Evolutionary conservation across 2,113 vertebrate species (phyloP), one percentile per base, ranked within the genome.

Genomic region (Pholis gunnellus): DNA sequence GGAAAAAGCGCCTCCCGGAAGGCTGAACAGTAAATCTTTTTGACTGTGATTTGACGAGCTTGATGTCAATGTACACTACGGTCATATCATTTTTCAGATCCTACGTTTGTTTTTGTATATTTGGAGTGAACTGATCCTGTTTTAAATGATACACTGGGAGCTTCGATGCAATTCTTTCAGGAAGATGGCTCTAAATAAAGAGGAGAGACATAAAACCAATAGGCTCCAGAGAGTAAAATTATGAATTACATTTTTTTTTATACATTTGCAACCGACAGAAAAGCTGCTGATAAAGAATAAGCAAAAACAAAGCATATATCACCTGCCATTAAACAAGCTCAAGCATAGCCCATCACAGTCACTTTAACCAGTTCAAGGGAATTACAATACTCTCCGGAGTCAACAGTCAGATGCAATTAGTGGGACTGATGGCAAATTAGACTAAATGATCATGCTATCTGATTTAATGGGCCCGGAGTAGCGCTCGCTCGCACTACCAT

Each of bases 401-500:
- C 85, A 61, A 78, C 88, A 92, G 92, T 94, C 94, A 92, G 82
- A 92, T 90, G 84, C 92, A 92, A 95, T 95, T 93, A 95, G 91
- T 70, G 82, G 71, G 84, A 93, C 88, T 90, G 93, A 95, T 92
- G 91, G 92, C 87, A 92, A 95, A 95, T 95, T 94, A 94, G 85
- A 89, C 73, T 77, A 92, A 93, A 94, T 92, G 86, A 93, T 92
- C 91, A 87, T 61, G 84, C 89, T 88, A 91, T 94, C 90, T 92
- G 93, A 93, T 93, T 92, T 89, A 93, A 94, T 88, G 92, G 87
- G 84, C 75, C 80, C 72, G 78, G 86, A 88, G 83, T 63, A 72
- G 79, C 60, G 38, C 69, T 67, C 60, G n/a, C 88, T 86, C 31
- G 59, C 75, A 69, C 85, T 78, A 63, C 72, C 79, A 48, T 60